Percentiles rank a stretch among this genome's conserved stretches.
Conservation (phyloP, 2,888 invertebrate genomes). For the Onthophagus sagittarius region DNA sequence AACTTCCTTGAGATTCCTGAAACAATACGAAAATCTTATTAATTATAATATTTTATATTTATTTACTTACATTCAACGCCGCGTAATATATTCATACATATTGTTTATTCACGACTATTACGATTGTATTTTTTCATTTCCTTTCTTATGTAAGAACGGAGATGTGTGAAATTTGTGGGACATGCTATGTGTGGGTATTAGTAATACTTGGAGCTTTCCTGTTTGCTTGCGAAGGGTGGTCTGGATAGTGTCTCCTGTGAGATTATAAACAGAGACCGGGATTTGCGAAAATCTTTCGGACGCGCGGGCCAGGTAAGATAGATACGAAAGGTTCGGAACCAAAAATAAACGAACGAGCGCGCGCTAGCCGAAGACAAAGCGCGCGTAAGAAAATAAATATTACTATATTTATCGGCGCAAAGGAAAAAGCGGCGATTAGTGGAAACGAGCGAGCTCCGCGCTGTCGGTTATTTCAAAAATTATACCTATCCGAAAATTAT, state of each 20-base stretch:
- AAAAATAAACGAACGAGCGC: slow-evolving; percentile 8
- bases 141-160: neutral
- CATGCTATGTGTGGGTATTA: neutral
- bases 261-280: slow-evolving; percentile 43
- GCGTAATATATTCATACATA: no score
- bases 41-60: no score
- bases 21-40: slow-evolving; percentile 2
- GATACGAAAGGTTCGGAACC: neutral
- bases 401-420: slow-evolving; percentile 8
- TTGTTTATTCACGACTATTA: no score
- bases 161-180: neutral
- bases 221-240: slow-evolving; percentile 39
- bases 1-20: slow-evolving; percentile 77
- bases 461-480: slow-evolving; percentile 43
- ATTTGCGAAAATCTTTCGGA: slow-evolving; percentile 10
- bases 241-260: slow-evolving; percentile 45
- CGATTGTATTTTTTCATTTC: no score
- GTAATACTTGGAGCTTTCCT: slow-evolving; percentile 31
- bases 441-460: slow-evolving; percentile 5
- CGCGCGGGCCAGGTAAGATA: neutral
- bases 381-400: slow-evolving; percentile 11
- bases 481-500: slow-evolving; percentile 47
- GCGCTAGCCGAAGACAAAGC: slow-evolving; percentile 8
- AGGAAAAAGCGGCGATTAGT: slow-evolving; percentile 10
- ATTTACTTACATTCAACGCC: no score